Conservation (phyloP, 2,113 vertebrate genomes). For the Glaucomys volans region DNA sequence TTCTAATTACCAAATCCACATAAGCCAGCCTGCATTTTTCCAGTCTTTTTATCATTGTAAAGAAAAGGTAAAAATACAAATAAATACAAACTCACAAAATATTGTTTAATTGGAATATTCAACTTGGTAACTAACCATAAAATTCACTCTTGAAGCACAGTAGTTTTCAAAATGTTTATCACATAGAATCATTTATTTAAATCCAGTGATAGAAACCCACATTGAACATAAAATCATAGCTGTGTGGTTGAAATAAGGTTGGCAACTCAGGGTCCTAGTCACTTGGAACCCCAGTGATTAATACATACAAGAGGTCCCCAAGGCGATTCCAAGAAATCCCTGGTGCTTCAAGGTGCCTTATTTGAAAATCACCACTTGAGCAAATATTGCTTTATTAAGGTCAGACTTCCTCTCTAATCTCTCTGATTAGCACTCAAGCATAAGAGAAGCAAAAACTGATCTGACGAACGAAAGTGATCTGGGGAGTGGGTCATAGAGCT, state of each 20-base stretch:
- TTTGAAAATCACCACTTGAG: slow-evolving; percentile 32
- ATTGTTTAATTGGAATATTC: slow-evolving; percentile 29
- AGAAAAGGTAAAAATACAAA: slow-evolving; percentile 45
- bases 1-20: neutral
- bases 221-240: neutral
- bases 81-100: slow-evolving; percentile 31
- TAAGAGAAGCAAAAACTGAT: neutral
- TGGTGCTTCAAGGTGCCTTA: neutral
- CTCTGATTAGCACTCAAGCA: neutral
- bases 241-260: neutral
- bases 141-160: neutral
- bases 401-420: slow-evolving; percentile 31
- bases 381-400: neutral
- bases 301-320: neutral
- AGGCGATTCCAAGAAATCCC: neutral
- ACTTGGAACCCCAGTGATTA: neutral
- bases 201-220: neutral
- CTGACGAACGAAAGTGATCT: neutral
- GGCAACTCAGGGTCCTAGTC: neutral
- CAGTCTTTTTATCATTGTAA: slow-evolving; percentile 9
- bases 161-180: slow-evolving; percentile 23
- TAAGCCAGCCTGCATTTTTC: neutral
- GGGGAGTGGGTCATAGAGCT: neutral
- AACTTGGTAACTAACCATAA: neutral
- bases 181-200: slow-evolving; percentile 31